Evolutionary conservation across 2,797 vertebrate species (phyloP).

Genomic region (Mus caroli): DNA sequence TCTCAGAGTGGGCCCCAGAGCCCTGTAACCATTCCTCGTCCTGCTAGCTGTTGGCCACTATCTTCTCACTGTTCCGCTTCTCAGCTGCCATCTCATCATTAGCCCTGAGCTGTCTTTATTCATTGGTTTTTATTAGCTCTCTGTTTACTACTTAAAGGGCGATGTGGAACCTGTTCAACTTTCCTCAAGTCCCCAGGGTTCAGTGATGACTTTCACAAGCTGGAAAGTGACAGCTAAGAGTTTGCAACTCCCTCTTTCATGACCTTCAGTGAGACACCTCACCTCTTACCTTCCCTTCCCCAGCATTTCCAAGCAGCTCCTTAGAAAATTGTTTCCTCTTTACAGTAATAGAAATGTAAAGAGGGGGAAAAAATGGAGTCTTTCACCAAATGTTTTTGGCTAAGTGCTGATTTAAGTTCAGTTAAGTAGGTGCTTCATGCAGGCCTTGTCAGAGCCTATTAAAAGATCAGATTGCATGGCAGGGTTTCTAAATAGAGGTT

Average conservation of each 20-base stretch:
- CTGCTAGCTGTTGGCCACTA: not conserved
- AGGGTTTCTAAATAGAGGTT: not conserved
- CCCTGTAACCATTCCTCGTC: too few species aligned
- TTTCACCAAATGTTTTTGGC: not conserved
- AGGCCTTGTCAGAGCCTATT: not conserved
- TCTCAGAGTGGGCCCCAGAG: not conserved
- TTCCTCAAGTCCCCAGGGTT: not conserved
- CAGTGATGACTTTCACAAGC: constrained; percentile 59
- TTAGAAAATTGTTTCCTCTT: not conserved
- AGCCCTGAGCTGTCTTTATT: constrained; percentile 28
- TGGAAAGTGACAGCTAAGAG: not conserved
- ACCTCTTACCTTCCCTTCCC: not conserved
- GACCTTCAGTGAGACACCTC: not conserved
- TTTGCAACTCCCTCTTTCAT: not conserved
- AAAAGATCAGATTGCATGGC: not conserved
- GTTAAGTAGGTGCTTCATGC: not conserved
- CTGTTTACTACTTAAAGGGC: constrained; percentile 39
- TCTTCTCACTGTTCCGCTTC: not conserved
- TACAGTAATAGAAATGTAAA: not conserved
- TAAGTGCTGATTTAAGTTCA: not conserved
- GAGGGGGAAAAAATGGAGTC: not conserved
- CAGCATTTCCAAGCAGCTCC: not conserved
- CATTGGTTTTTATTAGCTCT: constrained; percentile 71
- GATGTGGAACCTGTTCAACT: not conserved
- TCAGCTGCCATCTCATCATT: constrained; percentile 35